Conservation (phyloP, 2,888 invertebrate species). For the Scaptomyza cyrtandrae region DNA sequence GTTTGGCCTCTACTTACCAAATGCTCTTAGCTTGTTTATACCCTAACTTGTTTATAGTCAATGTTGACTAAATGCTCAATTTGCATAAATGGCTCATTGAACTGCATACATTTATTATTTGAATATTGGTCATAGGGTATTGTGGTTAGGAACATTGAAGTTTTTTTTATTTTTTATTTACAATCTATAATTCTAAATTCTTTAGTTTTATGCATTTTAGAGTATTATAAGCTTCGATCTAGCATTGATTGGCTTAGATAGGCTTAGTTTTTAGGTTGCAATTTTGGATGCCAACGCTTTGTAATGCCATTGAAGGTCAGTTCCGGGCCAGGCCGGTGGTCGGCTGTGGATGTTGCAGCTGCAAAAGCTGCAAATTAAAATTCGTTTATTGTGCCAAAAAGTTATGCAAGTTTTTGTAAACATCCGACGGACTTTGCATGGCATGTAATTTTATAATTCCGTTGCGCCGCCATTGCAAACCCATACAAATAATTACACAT, state of each 20-base stretch:
- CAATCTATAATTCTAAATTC: no score
- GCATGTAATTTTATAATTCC: constrained; percentile 53
- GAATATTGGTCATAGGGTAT: not conserved
- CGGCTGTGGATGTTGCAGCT: constrained; percentile 31
- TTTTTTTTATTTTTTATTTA: not conserved
- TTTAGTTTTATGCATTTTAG: constrained; percentile 4
- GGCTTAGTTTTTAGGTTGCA: constrained; percentile 46
- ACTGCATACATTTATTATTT: not conserved
- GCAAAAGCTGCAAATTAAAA: constrained; percentile 75
- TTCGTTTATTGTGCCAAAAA: constrained; percentile 72
- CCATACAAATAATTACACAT: constrained; percentile 69
- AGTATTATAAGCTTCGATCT: constrained; percentile 36
- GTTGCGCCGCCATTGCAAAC: constrained; percentile 39
- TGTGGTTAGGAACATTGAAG: not conserved
- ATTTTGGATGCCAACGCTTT: constrained; percentile 41
- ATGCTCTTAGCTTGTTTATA: constrained; percentile 29
- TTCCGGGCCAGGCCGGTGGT: constrained; percentile 17
- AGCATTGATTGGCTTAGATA: constrained; percentile 8
- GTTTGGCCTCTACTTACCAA: constrained; percentile 29
- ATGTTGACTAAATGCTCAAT: no score
- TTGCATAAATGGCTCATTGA: not conserved
- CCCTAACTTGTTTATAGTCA: constrained; percentile 15
- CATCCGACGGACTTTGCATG: constrained; percentile 18
- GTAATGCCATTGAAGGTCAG: constrained; percentile 49
- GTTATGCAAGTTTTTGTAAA: constrained; percentile 65